Conservation (phyloP, 2,888 invertebrate species). For the Tryphoninae sp. region DNA sequence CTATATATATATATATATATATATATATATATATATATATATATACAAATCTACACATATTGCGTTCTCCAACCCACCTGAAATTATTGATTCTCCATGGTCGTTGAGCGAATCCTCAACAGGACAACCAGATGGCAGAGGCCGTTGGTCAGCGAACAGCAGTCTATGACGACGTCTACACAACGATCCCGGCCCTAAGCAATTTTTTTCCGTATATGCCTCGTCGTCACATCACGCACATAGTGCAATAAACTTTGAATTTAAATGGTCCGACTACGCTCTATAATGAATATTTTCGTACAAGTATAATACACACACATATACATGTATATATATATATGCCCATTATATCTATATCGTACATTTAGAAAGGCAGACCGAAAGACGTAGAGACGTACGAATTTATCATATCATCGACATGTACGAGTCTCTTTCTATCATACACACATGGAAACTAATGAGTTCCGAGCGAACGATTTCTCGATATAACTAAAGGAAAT, state of each 20-base stretch:
- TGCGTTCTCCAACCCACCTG: constrained; percentile 16
- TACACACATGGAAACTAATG: constrained; percentile 41
- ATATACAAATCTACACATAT: not conserved
- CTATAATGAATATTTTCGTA: constrained; percentile 24
- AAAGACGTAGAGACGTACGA: constrained; percentile 31
- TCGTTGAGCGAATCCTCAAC: constrained; percentile 42
- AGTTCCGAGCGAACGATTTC: constrained; percentile 47
- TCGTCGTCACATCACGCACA: constrained; percentile 35
- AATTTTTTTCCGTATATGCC: constrained; percentile 27
- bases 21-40: too few relatives aligned
- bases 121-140: constrained; percentile 58
- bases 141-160: constrained; percentile 44
- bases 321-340: constrained; percentile 31
- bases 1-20: too few relatives aligned
- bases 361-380: constrained; percentile 48
- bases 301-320: too few relatives aligned
- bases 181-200: not conserved
- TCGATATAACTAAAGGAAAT: constrained; percentile 55
- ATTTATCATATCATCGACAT: constrained; percentile 48
- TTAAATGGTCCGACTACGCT: constrained; percentile 44
- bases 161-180: constrained; percentile 15
- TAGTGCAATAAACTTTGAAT: constrained; percentile 40
- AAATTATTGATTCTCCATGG: constrained; percentile 63
- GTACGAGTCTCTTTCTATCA: constrained; percentile 43
- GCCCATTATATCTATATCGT: constrained; percentile 11